These are phyloP conservation scores for Embiotoca jacksoni DNA, from an alignment of 2,113 vertebrate species.

Conservation along the genomic window DNA sequence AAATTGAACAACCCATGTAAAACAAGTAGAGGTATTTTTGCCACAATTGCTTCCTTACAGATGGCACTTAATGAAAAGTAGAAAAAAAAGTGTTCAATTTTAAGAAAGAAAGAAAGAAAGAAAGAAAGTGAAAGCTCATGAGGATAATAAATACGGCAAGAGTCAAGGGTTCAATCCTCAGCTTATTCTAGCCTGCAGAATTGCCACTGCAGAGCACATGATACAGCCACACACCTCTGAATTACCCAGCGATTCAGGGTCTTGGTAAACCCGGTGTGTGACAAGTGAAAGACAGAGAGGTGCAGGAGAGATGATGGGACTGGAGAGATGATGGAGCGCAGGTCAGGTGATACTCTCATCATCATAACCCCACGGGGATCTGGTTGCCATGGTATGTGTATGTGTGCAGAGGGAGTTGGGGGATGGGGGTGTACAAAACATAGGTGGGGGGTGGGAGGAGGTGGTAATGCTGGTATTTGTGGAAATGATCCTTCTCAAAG, in stretches of 20 bases:
- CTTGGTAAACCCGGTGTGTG: conserved; percentile 37
- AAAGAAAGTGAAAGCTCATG: background rate
- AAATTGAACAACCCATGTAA: too few species aligned
- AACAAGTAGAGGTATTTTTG: too few species aligned
- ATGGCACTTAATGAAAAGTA: too few species aligned
- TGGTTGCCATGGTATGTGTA: conserved; percentile 60
- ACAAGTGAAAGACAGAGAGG: background rate
- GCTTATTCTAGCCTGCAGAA: conserved; percentile 1
- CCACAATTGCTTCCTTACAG: too few species aligned
- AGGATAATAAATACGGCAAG: background rate
- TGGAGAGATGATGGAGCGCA: conserved; percentile 43
- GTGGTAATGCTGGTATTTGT: background rate
- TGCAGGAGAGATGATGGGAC: background rate
- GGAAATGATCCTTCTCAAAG: background rate
- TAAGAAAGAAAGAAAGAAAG: background rate
- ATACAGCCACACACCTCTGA: conserved; percentile 23
- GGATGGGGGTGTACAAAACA: background rate
- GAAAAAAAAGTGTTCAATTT: too few species aligned
- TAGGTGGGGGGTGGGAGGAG: background rate
- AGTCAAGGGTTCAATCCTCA: background rate
- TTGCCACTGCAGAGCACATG: conserved; percentile 15
- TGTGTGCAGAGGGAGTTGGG: conserved; percentile 17
- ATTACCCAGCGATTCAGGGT: conserved; percentile 35
- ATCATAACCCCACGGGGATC: conserved; percentile 48
- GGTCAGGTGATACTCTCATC: conserved; percentile 51